Percentiles rank a stretch among this genome's conserved stretches.
These are phyloP conservation scores for Coendou prehensilis DNA, from an alignment of 2,797 vertebrate species.

Conservation along the genomic window DNA sequence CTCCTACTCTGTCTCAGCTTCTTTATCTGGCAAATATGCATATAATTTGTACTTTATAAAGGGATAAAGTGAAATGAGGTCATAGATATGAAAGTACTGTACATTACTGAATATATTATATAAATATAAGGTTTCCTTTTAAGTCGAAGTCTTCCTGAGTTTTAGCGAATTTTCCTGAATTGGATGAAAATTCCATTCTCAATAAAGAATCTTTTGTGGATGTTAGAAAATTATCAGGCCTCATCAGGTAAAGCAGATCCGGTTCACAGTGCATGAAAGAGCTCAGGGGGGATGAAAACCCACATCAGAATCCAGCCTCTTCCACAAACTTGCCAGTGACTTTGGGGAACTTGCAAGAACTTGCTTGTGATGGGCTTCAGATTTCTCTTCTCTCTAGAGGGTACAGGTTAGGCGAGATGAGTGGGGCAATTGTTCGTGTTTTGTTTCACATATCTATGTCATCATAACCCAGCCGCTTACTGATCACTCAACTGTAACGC, in stretches of 20 bases:
- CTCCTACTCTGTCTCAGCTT: constrained; percentile 12
- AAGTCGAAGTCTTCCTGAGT: constrained; percentile 57
- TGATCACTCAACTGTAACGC: not conserved
- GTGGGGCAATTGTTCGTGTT: not conserved
- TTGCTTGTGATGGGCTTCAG: not conserved
- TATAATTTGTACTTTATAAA: not conserved
- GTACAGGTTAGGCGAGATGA: too few relatives aligned
- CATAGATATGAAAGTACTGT: not conserved
- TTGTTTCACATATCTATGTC: not conserved
- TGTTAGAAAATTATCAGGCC: not conserved
- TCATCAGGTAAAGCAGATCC: not conserved
- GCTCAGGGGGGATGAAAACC: not conserved
- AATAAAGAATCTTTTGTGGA: not conserved
- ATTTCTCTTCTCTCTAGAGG: not conserved
- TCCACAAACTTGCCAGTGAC: not conserved
- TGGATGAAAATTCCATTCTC: constrained; percentile 23
- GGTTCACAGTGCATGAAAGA: not conserved
- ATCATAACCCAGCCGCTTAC: not conserved
- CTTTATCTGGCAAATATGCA: constrained; percentile 31
- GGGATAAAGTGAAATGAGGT: constrained; percentile 25
- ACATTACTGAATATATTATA: constrained; percentile 34
- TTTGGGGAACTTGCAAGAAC: not conserved
- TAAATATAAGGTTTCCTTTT: constrained; percentile 41
- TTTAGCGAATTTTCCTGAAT: constrained; percentile 9
- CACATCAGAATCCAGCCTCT: not conserved